Evolutionary conservation across 2,888 invertebrate genomes (phyloP).

Genomic region (Lissocephala sabroskyi): DNA sequence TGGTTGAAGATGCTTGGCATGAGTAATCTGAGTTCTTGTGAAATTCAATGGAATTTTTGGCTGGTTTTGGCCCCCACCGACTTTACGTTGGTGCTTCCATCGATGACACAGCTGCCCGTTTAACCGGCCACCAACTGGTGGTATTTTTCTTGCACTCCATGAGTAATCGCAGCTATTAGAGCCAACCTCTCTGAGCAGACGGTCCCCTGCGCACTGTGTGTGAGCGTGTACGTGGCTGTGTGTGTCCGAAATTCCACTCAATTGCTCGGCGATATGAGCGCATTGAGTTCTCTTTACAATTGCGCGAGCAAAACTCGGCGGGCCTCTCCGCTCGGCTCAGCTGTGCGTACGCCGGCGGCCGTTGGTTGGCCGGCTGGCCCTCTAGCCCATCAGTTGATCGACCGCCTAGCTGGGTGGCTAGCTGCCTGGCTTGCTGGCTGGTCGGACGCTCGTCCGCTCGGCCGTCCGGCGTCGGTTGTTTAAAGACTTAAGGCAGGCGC

Average conservation of each 20-base stretch:
- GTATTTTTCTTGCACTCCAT: conserved; percentile 8
- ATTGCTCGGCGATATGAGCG: too few relatives aligned
- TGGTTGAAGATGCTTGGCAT: conserved; percentile 43
- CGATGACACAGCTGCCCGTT: conserved; percentile 33
- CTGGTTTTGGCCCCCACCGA: background rate
- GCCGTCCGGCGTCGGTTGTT: conserved; percentile 6
- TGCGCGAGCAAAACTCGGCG: too few relatives aligned
- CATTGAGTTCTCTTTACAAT: too few relatives aligned
- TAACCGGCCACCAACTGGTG: background rate
- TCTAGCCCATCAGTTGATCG: background rate
- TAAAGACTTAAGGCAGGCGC: conserved; percentile 17
- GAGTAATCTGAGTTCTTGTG: conserved; percentile 61
- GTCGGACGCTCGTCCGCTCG: background rate
- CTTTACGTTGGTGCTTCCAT: background rate
- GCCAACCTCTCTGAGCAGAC: background rate
- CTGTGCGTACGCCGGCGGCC: background rate
- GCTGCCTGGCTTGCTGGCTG: background rate
- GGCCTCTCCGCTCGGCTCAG: background rate
- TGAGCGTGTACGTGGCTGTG: too few relatives aligned
- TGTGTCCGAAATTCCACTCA: too few relatives aligned
- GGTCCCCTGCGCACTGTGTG: background rate
- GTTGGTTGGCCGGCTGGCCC: background rate
- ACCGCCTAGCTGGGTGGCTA: background rate
- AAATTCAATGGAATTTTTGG: conserved; percentile 51
- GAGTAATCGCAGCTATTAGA: conserved; percentile 12